Evolutionary conservation across 2,113 vertebrate species (phyloP).

Genomic region (Diadophis punctatus): DNA sequence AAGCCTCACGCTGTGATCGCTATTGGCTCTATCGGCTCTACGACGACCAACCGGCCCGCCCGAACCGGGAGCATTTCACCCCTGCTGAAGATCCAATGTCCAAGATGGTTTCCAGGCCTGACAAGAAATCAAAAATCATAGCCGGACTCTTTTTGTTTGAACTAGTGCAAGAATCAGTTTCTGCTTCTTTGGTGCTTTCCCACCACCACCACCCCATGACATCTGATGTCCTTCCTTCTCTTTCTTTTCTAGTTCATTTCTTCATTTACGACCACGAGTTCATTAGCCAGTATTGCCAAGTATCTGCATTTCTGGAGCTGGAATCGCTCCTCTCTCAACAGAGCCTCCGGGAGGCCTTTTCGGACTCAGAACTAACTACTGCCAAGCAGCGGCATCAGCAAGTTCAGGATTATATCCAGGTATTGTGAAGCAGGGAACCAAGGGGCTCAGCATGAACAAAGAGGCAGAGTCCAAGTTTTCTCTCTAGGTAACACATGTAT

Average conservation of each 20-base stretch:
- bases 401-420: constrained; percentile 86
- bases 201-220: too few relatives aligned
- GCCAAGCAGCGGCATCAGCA: constrained; percentile 88
- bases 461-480: too few relatives aligned
- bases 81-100: too few relatives aligned
- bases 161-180: neutral
- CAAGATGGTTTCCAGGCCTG: too few relatives aligned
- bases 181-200: neutral
- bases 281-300: constrained; percentile 85
- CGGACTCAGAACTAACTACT: constrained; percentile 74
- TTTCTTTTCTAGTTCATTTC: constrained; percentile 77
- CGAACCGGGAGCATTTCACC: too few relatives aligned
- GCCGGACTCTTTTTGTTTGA: neutral
- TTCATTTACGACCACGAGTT: constrained; percentile 81
- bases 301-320: constrained; percentile 83
- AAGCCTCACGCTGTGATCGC: too few relatives aligned
- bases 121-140: neutral
- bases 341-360: constrained; percentile 86
- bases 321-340: constrained; percentile 91
- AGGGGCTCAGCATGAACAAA: too few relatives aligned
- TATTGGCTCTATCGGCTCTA: too few relatives aligned
- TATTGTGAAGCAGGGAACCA: constrained; percentile 12
- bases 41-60: too few relatives aligned
- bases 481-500: too few relatives aligned
- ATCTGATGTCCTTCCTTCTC: accelerated